Conservation (phyloP, 2,888 invertebrate genomes). For the Gerris lacustris region DNA sequence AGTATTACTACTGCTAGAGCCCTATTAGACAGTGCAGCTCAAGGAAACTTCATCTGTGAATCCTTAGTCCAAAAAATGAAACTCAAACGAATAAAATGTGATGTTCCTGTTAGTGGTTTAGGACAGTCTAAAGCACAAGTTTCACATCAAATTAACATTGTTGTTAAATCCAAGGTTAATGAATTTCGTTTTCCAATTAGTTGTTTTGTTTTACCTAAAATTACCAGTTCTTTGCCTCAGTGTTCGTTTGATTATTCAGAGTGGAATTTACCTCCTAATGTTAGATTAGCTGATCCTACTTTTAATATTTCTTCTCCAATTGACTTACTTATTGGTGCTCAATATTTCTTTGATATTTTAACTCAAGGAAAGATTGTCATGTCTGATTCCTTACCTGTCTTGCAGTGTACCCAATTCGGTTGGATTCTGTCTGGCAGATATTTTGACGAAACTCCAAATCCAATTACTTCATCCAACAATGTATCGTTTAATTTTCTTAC, state of each 20-base stretch:
- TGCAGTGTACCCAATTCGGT: conserved; percentile 6
- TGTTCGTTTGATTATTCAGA: background rate
- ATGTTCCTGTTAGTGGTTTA: background rate
- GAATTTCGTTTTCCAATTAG: background rate
- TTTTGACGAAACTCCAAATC: no score
- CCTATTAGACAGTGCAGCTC: conserved; percentile 8
- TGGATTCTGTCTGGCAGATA: conserved; percentile 12
- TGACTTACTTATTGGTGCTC: conserved; percentile 11
- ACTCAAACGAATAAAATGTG: background rate
- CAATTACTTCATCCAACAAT: no score
- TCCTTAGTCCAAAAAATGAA: background rate
- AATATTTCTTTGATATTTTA: conserved; percentile 12
- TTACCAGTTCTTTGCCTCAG: conserved; percentile 9
- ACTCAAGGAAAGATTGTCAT: background rate
- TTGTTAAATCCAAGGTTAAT: background rate
- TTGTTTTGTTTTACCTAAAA: conserved; percentile 7
- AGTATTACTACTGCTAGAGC: background rate
- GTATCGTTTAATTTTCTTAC: no score
- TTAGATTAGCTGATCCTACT: conserved; percentile 8
- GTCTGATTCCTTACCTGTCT: background rate
- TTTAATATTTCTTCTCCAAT: background rate
- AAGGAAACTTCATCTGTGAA: conserved; percentile 8
- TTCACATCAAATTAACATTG: background rate
- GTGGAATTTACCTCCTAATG: conserved; percentile 10
- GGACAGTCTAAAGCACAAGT: background rate